Conservation (phyloP, 2,797 vertebrate genomes). For the Mastacembelus armatus region DNA sequence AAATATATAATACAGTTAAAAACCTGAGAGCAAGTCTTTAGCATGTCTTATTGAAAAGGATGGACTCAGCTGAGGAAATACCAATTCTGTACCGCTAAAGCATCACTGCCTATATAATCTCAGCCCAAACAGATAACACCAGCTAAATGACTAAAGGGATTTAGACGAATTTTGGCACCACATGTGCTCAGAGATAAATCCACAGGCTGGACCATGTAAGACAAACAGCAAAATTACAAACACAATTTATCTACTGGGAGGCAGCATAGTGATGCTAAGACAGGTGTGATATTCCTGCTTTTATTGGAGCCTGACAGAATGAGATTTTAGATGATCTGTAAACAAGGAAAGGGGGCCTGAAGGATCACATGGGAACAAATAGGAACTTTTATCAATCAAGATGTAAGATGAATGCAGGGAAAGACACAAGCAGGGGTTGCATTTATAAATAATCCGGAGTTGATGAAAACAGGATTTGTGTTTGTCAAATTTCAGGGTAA, state of each 20-base stretch:
- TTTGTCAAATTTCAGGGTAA: conserved; percentile 22
- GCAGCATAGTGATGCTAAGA: conserved; percentile 53
- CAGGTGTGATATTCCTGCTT: conserved; percentile 42
- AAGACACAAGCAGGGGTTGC: conserved; percentile 6
- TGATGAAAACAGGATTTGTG: conserved; percentile 25
- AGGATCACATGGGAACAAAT: conserved; percentile 28
- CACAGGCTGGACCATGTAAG: conserved; percentile 34
- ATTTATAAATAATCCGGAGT: conserved; percentile 20
- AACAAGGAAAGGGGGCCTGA: conserved; percentile 44
- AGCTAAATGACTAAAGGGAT: conserved; percentile 43
- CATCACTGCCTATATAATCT: conserved; percentile 29
- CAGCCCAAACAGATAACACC: conserved; percentile 31
- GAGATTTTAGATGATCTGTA: conserved; percentile 51
- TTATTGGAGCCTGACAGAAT: conserved; percentile 49
- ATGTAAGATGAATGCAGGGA: conserved; percentile 20
- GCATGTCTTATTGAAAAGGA: conserved; percentile 11
- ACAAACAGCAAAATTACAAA: conserved; percentile 54
- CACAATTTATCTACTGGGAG: conserved; percentile 67
- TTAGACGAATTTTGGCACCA: conserved; percentile 26
- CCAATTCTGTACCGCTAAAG: conserved; percentile 18
- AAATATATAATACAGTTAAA: neutral
- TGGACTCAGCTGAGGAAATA: neutral
- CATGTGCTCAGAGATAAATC: conserved; percentile 48
- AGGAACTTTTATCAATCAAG: conserved; percentile 31
- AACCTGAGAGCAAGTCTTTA: neutral